phyloP scores from a whole-genome alignment of 1,140 invertebrate genomes.

The Drosophila lacteicornis region DNA sequence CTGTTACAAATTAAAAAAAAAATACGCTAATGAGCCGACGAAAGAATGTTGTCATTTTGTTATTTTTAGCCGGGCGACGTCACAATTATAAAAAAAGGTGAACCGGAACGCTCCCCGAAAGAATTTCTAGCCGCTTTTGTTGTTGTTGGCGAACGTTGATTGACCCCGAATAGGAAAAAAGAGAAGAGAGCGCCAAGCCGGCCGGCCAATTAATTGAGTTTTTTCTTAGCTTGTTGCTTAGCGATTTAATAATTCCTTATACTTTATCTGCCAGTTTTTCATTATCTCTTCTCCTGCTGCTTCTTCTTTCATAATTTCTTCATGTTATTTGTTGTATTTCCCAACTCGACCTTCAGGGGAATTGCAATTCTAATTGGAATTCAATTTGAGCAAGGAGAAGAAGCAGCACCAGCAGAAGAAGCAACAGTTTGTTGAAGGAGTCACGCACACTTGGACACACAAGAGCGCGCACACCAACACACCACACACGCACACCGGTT shows the following conservation, averaged over 20 bases:
- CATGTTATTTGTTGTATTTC: neutral
- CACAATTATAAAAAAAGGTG: constrained; percentile 37
- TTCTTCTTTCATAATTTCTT: neutral
- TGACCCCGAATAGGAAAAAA: constrained; percentile 25
- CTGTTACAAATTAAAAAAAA: constrained; percentile 35
- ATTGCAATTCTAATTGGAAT: constrained; percentile 71
- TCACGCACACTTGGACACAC: constrained; percentile 44
- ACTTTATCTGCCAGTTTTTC: constrained; percentile 13
- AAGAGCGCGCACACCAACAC: constrained; percentile 16
- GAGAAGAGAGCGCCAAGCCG: constrained; percentile 46
- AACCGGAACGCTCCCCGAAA: constrained; percentile 38
- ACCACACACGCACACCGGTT: constrained; percentile 77
- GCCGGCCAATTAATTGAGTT: constrained; percentile 57
- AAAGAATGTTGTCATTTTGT: constrained; percentile 43
- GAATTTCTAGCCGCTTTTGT: constrained; percentile 3
- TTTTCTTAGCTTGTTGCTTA: constrained; percentile 11
- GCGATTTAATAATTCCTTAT: constrained; percentile 13
- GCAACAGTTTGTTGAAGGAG: constrained; percentile 80
- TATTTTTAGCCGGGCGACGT: constrained; percentile 45
- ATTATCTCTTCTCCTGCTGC: neutral
- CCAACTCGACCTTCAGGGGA: constrained; percentile 59
- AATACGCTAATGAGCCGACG: constrained; percentile 14
- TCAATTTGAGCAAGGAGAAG: constrained; percentile 52
- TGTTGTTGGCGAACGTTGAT: constrained; percentile 31
- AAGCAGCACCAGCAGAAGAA: constrained; percentile 63